These are phyloP conservation scores for Troides oblongomaculatus DNA, from an alignment of 2,888 invertebrate species.

Conservation along the genomic window DNA sequence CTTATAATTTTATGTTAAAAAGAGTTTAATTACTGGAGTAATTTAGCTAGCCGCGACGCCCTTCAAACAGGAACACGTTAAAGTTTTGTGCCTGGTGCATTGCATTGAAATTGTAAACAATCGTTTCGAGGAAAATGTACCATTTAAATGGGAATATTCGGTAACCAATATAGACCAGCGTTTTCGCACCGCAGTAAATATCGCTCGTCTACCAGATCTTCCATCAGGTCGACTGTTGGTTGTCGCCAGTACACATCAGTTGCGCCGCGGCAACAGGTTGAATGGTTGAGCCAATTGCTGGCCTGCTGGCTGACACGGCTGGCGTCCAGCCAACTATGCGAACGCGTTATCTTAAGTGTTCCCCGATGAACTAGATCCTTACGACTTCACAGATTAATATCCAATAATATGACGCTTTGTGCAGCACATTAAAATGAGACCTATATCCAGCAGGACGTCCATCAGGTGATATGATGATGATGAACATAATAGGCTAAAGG, in stretches of 20 bases:
- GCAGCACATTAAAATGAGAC: too few relatives aligned
- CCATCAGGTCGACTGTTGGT: slow-evolving; percentile 5
- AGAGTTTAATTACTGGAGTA: too few relatives aligned
- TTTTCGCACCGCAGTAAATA: neutral
- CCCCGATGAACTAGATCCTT: neutral
- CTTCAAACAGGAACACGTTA: too few relatives aligned
- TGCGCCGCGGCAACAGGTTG: neutral
- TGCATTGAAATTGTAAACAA: too few relatives aligned
- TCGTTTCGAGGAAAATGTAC: slow-evolving; percentile 7
- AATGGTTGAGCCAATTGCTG: slow-evolving; percentile 2
- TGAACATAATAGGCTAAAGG: too few relatives aligned
- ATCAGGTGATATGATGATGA: too few relatives aligned
- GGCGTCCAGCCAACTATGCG: slow-evolving; percentile 5
- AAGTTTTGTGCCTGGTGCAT: too few relatives aligned
- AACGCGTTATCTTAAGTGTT: neutral
- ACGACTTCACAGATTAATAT: neutral
- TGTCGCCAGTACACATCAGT: neutral
- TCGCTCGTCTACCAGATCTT: neutral
- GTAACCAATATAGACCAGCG: slow-evolving; percentile 1
- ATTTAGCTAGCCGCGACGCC: too few relatives aligned
- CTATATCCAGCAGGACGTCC: too few relatives aligned
- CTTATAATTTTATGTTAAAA: too few relatives aligned
- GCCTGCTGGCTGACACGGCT: neutral
- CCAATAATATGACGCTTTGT: too few relatives aligned
- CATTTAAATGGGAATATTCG: neutral